phyloP scores from a whole-genome alignment of 2,113 vertebrate species.

The Percina caprodes region DNA sequence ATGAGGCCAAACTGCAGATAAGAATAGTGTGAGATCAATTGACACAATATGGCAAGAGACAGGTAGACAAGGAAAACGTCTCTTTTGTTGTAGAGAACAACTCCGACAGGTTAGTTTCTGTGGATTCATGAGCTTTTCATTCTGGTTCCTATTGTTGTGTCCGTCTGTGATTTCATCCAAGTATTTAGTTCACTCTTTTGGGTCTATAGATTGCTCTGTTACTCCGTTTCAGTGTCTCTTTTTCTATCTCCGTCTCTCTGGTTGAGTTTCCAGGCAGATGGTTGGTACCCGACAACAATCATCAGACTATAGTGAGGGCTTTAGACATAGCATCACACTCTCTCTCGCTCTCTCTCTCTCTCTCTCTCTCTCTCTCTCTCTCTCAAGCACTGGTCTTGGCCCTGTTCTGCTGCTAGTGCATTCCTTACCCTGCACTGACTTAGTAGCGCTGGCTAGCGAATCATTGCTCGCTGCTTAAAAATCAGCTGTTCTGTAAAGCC shows the following conservation, averaged over 20 bases:
- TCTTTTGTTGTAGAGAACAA: constrained; percentile 10
- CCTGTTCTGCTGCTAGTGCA: constrained; percentile 33
- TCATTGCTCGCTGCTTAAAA: constrained; percentile 7
- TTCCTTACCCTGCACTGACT: constrained; percentile 43
- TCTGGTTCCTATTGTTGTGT: background rate
- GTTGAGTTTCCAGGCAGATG: constrained; percentile 59
- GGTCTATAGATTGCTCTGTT: constrained; percentile 8
- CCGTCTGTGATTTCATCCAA: background rate
- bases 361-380: background rate
- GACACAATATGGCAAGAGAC: background rate
- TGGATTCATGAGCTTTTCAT: constrained; percentile 7
- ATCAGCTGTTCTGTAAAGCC: constrained; percentile 28
- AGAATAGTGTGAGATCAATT: background rate
- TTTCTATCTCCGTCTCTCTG: constrained; percentile 23
- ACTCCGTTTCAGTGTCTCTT: background rate
- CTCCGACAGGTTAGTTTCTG: background rate
- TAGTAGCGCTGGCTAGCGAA: constrained; percentile 31
- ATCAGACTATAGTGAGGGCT: constrained; percentile 43
- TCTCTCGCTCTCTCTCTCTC: background rate
- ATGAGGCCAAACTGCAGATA: background rate
- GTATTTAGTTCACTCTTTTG: constrained; percentile 14
- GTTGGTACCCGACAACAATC: constrained; percentile 56
- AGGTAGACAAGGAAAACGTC: background rate
- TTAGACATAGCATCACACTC: constrained; percentile 30
- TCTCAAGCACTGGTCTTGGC: constrained; percentile 31